Percentiles rank a stretch among this genome's conserved stretches.
Evolutionary conservation across 2,888 invertebrate genomes (phyloP).

Genomic region (Ennomos fuscantarius): DNA sequence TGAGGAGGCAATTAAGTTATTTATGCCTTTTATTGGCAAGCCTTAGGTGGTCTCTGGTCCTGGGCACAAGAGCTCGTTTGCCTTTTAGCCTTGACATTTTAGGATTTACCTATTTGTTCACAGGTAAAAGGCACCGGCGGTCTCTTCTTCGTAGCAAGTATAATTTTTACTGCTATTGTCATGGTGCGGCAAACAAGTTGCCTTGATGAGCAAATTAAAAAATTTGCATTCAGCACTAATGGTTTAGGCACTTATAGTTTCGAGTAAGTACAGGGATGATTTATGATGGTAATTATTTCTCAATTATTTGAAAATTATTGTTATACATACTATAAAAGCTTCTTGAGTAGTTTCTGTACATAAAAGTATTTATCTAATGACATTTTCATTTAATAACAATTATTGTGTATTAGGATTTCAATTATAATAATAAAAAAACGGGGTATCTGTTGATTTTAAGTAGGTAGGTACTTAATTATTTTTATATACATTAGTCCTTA

Average conservation of each 20-base stretch:
- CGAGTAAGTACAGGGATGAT: conserved; percentile 65
- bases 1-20: background rate
- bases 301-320: conserved; percentile 14
- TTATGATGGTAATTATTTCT: conserved; percentile 23
- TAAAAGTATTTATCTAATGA: too few species aligned
- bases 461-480: too few species aligned
- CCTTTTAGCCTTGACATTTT: conserved; percentile 65
- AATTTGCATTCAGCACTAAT: conserved; percentile 69
- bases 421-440: too few species aligned
- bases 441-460: too few species aligned
- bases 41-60: conserved; percentile 7
- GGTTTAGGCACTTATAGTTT: conserved; percentile 75
- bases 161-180: conserved; percentile 49
- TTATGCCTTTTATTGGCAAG: conserved; percentile 11
- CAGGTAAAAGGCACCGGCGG: conserved; percentile 62
- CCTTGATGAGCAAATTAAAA: conserved; percentile 63
- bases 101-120: conserved; percentile 49
- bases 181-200: conserved; percentile 46
- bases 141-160: conserved; percentile 47
- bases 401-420: too few species aligned
- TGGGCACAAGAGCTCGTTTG: conserved; percentile 37
- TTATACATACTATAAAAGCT: background rate
- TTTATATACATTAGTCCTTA: too few species aligned
- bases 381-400: too few species aligned
- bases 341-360: background rate